Percentiles rank a stretch among this genome's conserved stretches.
phyloP scores from a whole-genome alignment of 2,797 vertebrate genomes.

The Lagodon rhomboides region DNA sequence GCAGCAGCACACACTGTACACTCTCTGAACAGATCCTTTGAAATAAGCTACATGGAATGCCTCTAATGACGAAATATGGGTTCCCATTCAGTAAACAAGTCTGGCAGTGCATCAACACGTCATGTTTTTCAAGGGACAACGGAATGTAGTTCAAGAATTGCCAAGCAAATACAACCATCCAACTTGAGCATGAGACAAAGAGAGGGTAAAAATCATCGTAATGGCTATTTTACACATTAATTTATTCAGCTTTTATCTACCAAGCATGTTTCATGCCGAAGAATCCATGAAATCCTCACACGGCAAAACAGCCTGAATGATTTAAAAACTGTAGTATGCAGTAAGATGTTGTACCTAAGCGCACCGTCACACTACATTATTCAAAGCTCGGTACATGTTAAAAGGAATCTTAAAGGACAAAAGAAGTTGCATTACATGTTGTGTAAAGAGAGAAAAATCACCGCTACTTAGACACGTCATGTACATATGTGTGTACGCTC shows the following conservation, averaged over 20 bases:
- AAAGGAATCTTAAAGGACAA: background rate
- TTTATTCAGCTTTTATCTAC: background rate
- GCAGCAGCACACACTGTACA: background rate
- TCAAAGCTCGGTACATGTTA: background rate
- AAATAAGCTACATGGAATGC: background rate
- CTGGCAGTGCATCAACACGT: background rate
- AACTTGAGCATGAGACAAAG: background rate
- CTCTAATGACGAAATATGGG: background rate
- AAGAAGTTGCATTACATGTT: background rate
- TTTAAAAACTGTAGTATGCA: conserved; percentile 17
- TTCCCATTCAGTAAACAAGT: background rate
- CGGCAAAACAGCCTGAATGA: conserved; percentile 9
- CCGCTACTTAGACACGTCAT: background rate
- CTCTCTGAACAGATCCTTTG: background rate
- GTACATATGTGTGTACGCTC: background rate
- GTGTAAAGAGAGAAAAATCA: background rate
- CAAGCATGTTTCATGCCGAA: background rate
- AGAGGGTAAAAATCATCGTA: background rate
- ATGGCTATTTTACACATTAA: background rate
- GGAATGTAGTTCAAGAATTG: conserved; percentile 32
- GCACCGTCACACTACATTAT: conserved; percentile 3
- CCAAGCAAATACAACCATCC: conserved; percentile 8
- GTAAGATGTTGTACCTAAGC: background rate
- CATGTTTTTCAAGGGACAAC: background rate
- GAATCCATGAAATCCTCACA: background rate